Conservation (phyloP, 2,113 vertebrate genomes). For the Indicator maculatus region DNA sequence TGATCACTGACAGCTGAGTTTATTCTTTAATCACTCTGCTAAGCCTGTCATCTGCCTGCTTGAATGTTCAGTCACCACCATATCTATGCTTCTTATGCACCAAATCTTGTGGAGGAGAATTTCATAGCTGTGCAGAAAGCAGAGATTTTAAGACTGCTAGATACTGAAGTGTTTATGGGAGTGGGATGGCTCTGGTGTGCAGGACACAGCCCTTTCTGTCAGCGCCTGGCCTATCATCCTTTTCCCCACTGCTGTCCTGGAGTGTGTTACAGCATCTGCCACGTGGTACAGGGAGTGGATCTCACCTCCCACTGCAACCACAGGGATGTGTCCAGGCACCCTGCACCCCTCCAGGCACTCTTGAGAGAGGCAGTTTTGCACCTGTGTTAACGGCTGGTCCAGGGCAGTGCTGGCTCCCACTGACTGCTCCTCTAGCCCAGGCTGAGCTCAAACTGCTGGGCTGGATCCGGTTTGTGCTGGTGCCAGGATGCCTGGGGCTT, state of each 20-base stretch:
- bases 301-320: neutral
- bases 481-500: neutral
- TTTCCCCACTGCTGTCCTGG: fast-evolving
- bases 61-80: neutral
- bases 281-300: neutral
- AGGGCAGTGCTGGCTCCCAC: fast-evolving
- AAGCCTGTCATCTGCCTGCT: neutral
- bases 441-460: neutral
- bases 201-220: fast-evolving
- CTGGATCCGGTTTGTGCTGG: neutral
- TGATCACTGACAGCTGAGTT: neutral
- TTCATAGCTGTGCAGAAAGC: neutral
- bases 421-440: fast-evolving
- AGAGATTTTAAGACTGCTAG: neutral
- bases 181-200: neutral
- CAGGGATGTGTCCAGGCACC: fast-evolving
- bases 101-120: neutral
- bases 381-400: fast-evolving
- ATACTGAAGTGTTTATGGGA: neutral
- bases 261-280: neutral
- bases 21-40: neutral
- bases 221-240: fast-evolving
- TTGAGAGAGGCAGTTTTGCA: neutral
- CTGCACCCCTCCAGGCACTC: neutral
- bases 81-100: neutral